These are phyloP conservation scores for Ectemnius continuus DNA, from an alignment of 2,888 invertebrate genomes.

Conservation along the genomic window DNA sequence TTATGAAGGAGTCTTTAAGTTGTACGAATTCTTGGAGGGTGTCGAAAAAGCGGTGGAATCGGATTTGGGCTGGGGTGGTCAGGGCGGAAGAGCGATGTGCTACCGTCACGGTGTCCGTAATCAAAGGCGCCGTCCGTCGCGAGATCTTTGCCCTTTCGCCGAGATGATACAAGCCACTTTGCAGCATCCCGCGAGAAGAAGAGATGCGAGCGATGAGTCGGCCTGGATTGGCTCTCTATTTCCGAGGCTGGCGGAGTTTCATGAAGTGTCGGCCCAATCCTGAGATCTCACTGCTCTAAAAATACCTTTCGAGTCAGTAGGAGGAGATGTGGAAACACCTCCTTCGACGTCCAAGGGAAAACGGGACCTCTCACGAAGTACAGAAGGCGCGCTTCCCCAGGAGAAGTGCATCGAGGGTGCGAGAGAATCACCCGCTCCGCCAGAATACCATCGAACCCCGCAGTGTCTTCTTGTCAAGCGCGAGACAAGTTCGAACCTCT, in stretches of 20 bases:
- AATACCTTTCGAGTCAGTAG: conserved; percentile 71
- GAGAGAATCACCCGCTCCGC: too few species aligned
- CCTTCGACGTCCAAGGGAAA: conserved; percentile 48
- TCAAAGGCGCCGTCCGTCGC: conserved; percentile 49
- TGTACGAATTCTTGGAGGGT: too few species aligned
- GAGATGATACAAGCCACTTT: conserved; percentile 43
- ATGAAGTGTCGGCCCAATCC: conserved; percentile 65
- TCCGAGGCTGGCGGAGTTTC: conserved; percentile 68
- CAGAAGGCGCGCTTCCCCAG: conserved; percentile 37
- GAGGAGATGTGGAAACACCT: conserved; percentile 70
- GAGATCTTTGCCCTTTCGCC: conserved; percentile 40
- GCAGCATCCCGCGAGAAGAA: conserved; percentile 39
- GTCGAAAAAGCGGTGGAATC: too few species aligned
- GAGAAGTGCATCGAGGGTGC: conserved; percentile 20
- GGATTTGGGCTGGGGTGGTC: too few species aligned
- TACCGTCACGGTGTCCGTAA: conserved; percentile 34
- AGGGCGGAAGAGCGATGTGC: conserved; percentile 30
- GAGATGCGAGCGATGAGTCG: conserved; percentile 14
- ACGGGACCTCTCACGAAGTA: conserved; percentile 45
- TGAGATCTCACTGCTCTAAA: conserved; percentile 63
- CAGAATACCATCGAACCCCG: too few species aligned
- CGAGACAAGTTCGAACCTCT: too few species aligned
- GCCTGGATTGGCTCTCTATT: conserved; percentile 63
- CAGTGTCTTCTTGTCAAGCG: too few species aligned
- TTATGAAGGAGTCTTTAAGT: too few species aligned